Conservation (phyloP, 1,140 invertebrate genomes). For the Drosophila dunni region DNA sequence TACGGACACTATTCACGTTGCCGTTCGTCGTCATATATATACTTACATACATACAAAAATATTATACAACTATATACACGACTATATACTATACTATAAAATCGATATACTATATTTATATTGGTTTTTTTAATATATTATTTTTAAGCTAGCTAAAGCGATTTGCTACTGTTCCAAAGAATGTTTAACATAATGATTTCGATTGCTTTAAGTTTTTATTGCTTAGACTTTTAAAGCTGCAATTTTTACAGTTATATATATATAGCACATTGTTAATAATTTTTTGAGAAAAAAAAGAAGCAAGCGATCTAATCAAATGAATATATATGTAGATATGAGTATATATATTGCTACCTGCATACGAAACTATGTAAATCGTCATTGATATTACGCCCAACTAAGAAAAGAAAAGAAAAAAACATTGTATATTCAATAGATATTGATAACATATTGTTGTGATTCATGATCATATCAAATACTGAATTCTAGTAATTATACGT, state of each 20-base stretch:
- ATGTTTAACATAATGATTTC: constrained; percentile 26
- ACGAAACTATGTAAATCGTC: constrained; percentile 64
- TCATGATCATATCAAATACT: constrained; percentile 79
- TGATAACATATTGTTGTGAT: constrained; percentile 77
- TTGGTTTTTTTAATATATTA: constrained; percentile 39
- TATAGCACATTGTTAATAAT: constrained; percentile 64
- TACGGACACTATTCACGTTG: constrained; percentile 77
- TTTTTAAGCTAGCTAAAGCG: constrained; percentile 55
- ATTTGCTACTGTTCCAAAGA: constrained; percentile 75
- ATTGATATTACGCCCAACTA: constrained; percentile 72
- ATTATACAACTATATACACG: constrained; percentile 38
- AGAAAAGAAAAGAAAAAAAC: constrained; percentile 5
- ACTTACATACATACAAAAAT: constrained; percentile 56
- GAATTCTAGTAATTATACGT: constrained; percentile 62
- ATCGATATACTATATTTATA: constrained; percentile 49
- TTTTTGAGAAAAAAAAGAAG: constrained; percentile 41
- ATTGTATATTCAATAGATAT: constrained; percentile 72
- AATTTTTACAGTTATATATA: constrained; percentile 53
- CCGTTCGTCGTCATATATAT: constrained; percentile 68
- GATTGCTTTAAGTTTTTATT: constrained; percentile 55
- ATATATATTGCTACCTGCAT: constrained; percentile 28
- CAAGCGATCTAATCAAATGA: constrained; percentile 55
- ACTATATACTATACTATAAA: constrained; percentile 43
- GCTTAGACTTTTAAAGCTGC: constrained; percentile 46
- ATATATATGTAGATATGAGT: constrained; percentile 11